Conservation (phyloP, 1,140 invertebrate species). For the Acromyrmex heyeri region DNA sequence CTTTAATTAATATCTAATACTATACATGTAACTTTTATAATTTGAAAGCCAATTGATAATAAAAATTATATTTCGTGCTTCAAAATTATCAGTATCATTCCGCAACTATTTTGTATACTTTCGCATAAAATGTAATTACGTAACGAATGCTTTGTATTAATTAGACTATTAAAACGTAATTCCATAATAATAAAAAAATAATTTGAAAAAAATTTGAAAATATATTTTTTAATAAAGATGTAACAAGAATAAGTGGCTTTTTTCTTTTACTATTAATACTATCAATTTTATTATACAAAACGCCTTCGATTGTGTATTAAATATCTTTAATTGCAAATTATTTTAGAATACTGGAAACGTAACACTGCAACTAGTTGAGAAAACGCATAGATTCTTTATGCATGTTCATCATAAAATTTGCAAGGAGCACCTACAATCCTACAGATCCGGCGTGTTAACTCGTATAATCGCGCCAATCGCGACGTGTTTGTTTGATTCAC, state of each 20-base stretch:
- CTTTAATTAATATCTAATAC: not conserved
- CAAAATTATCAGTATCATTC: not conserved
- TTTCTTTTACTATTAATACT: not conserved
- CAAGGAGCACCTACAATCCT: constrained; percentile 43
- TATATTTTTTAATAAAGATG: not conserved
- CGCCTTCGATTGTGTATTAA: not conserved
- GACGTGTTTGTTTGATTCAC: constrained; percentile 75
- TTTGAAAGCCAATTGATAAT: not conserved
- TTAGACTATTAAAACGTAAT: not conserved
- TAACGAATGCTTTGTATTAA: not conserved
- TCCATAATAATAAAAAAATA: constrained; percentile 3
- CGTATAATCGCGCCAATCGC: constrained; percentile 63
- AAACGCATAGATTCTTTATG: constrained; percentile 58
- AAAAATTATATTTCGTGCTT: not conserved
- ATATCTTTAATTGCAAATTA: not conserved
- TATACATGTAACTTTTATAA: not conserved
- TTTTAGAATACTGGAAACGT: not conserved
- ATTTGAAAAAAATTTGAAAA: not conserved
- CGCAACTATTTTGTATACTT: not conserved
- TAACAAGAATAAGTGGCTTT: not conserved
- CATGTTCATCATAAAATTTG: constrained; percentile 51
- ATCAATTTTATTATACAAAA: not conserved
- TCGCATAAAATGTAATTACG: not conserved
- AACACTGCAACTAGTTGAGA: constrained; percentile 8
- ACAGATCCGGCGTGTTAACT: constrained; percentile 56